Evolutionary conservation across 2,797 vertebrate species (phyloP), one percentile per base, ranked within the genome.

Genomic region (Lemur catta): DNA sequence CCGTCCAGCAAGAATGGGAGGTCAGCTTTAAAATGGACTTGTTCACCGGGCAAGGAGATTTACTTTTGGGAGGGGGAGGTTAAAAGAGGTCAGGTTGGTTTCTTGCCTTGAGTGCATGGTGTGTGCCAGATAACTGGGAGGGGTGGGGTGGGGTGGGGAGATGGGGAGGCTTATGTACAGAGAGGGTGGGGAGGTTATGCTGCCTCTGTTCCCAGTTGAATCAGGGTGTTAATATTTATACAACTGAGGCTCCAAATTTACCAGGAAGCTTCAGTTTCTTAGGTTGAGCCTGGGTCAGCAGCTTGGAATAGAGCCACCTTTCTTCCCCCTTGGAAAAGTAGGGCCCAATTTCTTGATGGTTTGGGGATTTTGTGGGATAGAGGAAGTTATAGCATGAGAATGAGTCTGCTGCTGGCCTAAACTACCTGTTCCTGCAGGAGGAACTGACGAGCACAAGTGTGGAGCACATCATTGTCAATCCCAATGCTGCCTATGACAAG

Each of bases 401-500:
- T 84, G n/a, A 80, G 67, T 92, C 20, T 93, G 48, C 30, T 88
- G 46, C 6, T 57, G 57, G n/a, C 61, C 89, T 96, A 79, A 96
- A 84, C 67, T 61, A 46, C 13, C 63, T 96, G 1, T 97, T 85
- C 72, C 86, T 79, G 87, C 98, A 99, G 99, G 99, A 99, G 98
- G 99, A 99, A 98, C 99, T 99, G 95, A 99, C 99, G 91, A 99
- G 99, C 97, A 99, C 99, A 98, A 99, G 99, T 1, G 99, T 99
- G 98, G 99, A 99, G 96, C 99, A 99, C 97, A 99, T 99, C 96
- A 99, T 99, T 98, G 99, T 99, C 98, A 99, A 99, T 98, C 99
- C 99, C 94, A 99, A 99, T 18, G 99, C 99, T 1, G 99, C 99
- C 86, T 99, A 99, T 10, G 99, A 99, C 99, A 99, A 99, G 98